Conservation (phyloP, 2,888 invertebrate genomes). For the Platerodrilus igneus region DNA sequence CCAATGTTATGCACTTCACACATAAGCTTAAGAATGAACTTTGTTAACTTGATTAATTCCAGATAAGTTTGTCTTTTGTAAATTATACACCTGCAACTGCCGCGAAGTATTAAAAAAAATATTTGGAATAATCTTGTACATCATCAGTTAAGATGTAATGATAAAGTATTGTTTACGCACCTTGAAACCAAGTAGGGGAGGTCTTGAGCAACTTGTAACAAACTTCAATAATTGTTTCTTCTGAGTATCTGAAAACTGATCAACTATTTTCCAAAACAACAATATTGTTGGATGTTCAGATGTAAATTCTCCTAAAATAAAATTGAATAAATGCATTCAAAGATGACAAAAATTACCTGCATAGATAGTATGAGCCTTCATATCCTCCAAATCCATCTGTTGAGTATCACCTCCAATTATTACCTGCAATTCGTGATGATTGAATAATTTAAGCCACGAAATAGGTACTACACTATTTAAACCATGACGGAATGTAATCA, state of each 20-base stretch:
- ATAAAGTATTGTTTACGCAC: too few relatives aligned
- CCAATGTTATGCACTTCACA: too few relatives aligned
- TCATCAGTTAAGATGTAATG: too few relatives aligned
- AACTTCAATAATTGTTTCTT: slow-evolving; percentile 89
- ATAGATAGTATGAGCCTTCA: slow-evolving; percentile 83
- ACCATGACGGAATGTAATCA: slow-evolving; percentile 83
- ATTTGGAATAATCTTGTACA: too few relatives aligned
- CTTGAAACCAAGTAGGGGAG: slow-evolving; percentile 95
- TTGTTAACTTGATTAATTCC: too few relatives aligned
- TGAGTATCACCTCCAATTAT: slow-evolving; percentile 95
- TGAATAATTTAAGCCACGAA: slow-evolving; percentile 94
- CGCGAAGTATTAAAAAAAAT: too few relatives aligned
- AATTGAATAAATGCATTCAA: slow-evolving; percentile 5
- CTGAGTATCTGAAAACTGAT: slow-evolving; percentile 76
- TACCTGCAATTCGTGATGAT: slow-evolving; percentile 88
- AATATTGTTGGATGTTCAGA: slow-evolving; percentile 78
- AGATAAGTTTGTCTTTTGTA: too few relatives aligned
- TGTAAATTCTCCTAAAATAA: slow-evolving; percentile 67
- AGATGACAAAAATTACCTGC: slow-evolving; percentile 62
- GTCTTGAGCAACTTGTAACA: slow-evolving; percentile 96
- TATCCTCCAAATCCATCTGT: slow-evolving; percentile 88
- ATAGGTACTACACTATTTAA: slow-evolving; percentile 85
- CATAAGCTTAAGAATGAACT: too few relatives aligned
- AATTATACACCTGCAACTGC: too few relatives aligned
- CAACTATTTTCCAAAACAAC: slow-evolving; percentile 86